Percentiles rank a stretch among this genome's conserved stretches.
Evolutionary conservation across 2,888 invertebrate species (phyloP).

Genomic region (Cyclophora albipunctata): DNA sequence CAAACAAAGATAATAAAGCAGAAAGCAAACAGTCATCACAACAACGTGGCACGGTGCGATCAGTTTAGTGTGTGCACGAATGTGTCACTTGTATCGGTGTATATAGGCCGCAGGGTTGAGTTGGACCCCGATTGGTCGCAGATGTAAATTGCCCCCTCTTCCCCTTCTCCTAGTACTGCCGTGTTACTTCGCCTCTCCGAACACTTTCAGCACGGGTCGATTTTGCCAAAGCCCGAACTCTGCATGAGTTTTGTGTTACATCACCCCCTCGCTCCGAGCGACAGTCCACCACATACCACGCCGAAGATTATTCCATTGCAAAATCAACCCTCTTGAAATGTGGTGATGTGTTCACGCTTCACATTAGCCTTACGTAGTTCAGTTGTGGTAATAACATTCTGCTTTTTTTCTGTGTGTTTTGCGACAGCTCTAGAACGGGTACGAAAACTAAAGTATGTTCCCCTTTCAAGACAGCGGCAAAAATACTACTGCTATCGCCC

Average conservation of each 20-base stretch:
- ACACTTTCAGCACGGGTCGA: constrained; percentile 45
- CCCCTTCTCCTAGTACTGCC: constrained; percentile 33
- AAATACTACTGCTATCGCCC: constrained; percentile 83
- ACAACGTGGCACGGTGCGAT: constrained; percentile 65
- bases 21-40: constrained; percentile 70
- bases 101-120: constrained; percentile 1
- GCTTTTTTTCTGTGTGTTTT: constrained; percentile 65
- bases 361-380: constrained; percentile 14
- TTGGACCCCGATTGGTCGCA: constrained; percentile 54
- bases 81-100: constrained; percentile 12
- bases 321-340: constrained; percentile 75
- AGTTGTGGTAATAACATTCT: constrained; percentile 18
- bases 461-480: constrained; percentile 85
- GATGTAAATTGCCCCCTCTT: constrained; percentile 37
- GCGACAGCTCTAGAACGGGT: constrained; percentile 74
- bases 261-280: constrained; percentile 35
- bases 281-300: constrained; percentile 36
- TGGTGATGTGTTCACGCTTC: constrained; percentile 49
- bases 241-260: constrained; percentile 61
- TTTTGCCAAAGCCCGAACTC: constrained; percentile 52
- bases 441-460: constrained; percentile 81
- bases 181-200: constrained; percentile 40
- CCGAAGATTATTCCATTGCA: constrained; percentile 34
- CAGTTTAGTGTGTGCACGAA: constrained; percentile 44
- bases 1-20: constrained; percentile 50